A percentile compares a stretch with the other conserved stretches of the same genome.
Conservation (phyloP, 2,888 invertebrate genomes). For the Cremastobaeus sp. region DNA sequence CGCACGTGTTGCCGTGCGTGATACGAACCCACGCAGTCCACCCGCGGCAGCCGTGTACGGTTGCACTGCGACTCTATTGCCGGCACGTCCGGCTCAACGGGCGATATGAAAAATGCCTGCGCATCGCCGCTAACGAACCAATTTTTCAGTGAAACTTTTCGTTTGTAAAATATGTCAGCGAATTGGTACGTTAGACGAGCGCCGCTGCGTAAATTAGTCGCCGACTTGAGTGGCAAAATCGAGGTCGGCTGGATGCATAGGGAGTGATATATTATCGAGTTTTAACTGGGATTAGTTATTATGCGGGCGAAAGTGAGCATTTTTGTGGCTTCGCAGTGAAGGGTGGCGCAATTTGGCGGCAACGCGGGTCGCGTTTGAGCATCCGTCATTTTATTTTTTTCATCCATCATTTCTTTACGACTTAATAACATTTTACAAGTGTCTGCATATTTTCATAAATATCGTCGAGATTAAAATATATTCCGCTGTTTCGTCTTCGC, state of each 20-base stretch:
- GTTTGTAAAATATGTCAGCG: slow-evolving; percentile 15
- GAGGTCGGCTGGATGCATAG: neutral
- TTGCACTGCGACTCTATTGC: slow-evolving; percentile 14
- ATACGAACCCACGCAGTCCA: slow-evolving; percentile 64
- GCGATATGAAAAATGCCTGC: slow-evolving; percentile 34
- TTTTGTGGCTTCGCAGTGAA: slow-evolving; percentile 20
- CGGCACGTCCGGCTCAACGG: neutral
- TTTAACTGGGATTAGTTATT: slow-evolving; percentile 31
- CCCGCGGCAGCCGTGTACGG: slow-evolving; percentile 27
- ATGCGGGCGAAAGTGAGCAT: slow-evolving; percentile 6
- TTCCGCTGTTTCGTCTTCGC: too few relatives aligned
- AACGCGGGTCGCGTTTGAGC: too few relatives aligned
- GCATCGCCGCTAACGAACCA: slow-evolving; percentile 41
- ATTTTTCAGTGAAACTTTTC: slow-evolving; percentile 42
- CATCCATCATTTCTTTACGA: too few relatives aligned
- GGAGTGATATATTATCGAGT: slow-evolving; percentile 17
- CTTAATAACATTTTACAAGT: too few relatives aligned
- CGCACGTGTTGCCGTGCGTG: slow-evolving; percentile 69
- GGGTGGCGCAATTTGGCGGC: too few relatives aligned
- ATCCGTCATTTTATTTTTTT: too few relatives aligned
- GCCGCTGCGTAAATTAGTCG: slow-evolving; percentile 22
- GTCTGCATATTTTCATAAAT: too few relatives aligned
- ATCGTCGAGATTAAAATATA: too few relatives aligned
- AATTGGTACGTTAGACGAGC: neutral
- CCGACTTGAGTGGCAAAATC: neutral